Base-by-base conservation (phyloP, 2,113 vertebrate species). In the Merops nubicus region DNA sequence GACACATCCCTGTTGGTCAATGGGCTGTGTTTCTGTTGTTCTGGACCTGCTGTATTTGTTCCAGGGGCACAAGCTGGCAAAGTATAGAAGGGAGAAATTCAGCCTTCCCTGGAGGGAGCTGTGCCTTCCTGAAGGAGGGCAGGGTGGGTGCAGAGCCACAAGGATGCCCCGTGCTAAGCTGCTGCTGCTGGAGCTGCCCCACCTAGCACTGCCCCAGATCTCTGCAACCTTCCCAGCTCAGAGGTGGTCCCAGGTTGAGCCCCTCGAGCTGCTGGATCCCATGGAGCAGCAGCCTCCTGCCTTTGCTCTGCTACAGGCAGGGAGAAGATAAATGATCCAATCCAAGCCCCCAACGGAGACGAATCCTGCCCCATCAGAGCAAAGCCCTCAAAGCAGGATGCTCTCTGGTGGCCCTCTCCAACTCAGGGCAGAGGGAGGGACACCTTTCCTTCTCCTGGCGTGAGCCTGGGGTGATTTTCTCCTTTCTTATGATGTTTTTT, bases 311-410 rank as follows among this genome's bases (percentile, higher is more conserved):
- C 82, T 93, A 78, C 67, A 18, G 31, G 63, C 3, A 12, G 1
- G 4, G 9, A 8, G 62, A 88, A 96, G 95, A 90, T 69, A 96
- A 94, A 93, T 69, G 91, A 88, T 16, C 2, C 0, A 88, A 83
- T 86, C 91, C 84, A 21, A 91, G 72, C 29, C 36, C 11, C 73
- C 81, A 86, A 92, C 90, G 89, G 94, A 91, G 95, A 96, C 67
- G 80, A 82, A 96, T 93, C 88, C 91, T 91, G 56, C 85, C 91
- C 91, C 68, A 5, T n/a, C 92, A 77, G 50, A 88, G 83, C 89
- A 82, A 19, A 88, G 60, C 56, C 11, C 68, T 86, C 72, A 0
- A 5, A 38, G 77, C 19, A n/a, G 64, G 4, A 13, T 64, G 69
- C 48, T 87, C 86, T 78, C 43, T 6, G 18, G 75, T 59, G 88